phyloP scores from a whole-genome alignment of 2,113 vertebrate genomes.

The Nicator chloris region DNA sequence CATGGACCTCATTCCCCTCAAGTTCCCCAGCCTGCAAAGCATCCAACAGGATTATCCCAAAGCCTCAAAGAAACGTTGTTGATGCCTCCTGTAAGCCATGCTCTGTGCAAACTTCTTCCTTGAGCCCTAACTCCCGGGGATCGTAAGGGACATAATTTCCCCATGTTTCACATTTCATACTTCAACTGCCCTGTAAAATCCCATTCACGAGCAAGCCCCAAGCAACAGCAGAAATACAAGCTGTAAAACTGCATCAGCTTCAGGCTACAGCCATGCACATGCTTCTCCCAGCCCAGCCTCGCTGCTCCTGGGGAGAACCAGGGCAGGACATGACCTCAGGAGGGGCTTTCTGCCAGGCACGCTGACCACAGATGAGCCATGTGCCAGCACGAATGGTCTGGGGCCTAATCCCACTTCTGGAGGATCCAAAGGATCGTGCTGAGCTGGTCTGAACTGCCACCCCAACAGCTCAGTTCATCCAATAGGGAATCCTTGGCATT shows the following conservation, averaged over 20 bases:
- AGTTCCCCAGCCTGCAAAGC: background rate
- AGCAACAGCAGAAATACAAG: background rate
- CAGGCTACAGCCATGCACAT: background rate
- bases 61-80: background rate
- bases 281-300: background rate
- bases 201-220: background rate
- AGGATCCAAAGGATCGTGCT: background rate
- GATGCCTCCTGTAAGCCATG: background rate
- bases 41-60: background rate
- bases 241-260: background rate
- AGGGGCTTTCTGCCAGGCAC: background rate
- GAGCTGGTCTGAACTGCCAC: background rate
- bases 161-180: background rate
- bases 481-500: background rate
- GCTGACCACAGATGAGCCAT: rapidly evolving
- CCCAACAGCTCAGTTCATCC: background rate
- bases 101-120: background rate
- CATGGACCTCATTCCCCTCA: background rate
- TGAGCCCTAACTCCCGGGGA: background rate
- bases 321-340: background rate
- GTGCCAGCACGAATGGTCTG: background rate
- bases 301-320: background rate
- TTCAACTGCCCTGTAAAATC: background rate
- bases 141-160: background rate
- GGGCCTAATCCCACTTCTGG: background rate